A percentile compares a stretch with the other conserved stretches of the same genome.
phyloP scores from a whole-genome alignment of 2,797 vertebrate genomes.

The Epinephelus awoara region DNA sequence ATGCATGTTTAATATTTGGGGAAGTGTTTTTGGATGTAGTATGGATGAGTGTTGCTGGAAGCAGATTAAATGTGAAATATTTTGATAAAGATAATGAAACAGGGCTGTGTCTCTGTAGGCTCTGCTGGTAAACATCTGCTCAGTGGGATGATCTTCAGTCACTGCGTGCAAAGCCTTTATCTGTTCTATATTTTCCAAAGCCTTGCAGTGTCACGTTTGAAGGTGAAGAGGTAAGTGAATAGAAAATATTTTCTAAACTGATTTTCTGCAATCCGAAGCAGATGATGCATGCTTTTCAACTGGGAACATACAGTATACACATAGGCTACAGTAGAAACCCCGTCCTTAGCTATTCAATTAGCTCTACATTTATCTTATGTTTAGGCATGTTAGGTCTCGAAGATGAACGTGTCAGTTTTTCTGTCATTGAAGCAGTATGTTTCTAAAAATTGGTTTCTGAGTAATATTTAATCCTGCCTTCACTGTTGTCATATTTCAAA shows the following conservation, averaged over 20 bases:
- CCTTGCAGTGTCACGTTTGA: constrained; percentile 41
- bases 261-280: constrained; percentile 59
- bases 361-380: constrained; percentile 48
- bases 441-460: constrained; percentile 59
- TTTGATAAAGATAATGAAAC: constrained; percentile 62
- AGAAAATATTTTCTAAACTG: constrained; percentile 47
- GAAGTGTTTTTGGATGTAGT: constrained; percentile 57
- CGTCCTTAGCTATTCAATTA: constrained; percentile 51
- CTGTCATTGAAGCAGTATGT: constrained; percentile 48
- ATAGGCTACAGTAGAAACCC: constrained; percentile 56
- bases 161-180: constrained; percentile 61
- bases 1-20: constrained; percentile 46
- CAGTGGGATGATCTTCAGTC: constrained; percentile 43
- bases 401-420: constrained; percentile 48
- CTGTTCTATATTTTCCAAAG: constrained; percentile 51
- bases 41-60: constrained; percentile 44
- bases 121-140: constrained; percentile 55
- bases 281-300: constrained; percentile 71
- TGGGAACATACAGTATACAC: constrained; percentile 52
- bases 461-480: constrained; percentile 75
- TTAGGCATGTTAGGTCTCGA: constrained; percentile 60
- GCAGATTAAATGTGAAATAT: constrained; percentile 62
- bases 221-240: constrained; percentile 40
- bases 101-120: constrained; percentile 39
- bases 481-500: constrained; percentile 73